Conservation (phyloP, 2,113 vertebrate species). For the Phaethornis superciliosus region DNA sequence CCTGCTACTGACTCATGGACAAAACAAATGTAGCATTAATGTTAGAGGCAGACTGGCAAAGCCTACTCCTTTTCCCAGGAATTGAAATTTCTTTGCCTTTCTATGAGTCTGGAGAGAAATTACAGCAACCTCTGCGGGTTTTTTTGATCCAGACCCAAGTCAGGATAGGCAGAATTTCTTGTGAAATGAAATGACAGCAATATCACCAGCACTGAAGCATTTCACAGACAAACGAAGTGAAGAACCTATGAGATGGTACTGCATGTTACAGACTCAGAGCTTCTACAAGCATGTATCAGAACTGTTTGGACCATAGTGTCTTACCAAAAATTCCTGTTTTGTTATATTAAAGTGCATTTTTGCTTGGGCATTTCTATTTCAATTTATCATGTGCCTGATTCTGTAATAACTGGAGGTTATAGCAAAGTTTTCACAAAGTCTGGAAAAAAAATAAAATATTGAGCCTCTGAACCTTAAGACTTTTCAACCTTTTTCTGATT, state of each 20-base stretch:
- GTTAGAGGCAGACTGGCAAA: not conserved
- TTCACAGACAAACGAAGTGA: not conserved
- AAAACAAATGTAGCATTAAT: not conserved
- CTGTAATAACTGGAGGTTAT: not conserved
- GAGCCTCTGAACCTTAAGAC: not conserved
- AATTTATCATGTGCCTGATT: not conserved
- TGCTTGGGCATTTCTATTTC: not conserved
- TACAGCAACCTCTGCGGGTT: not conserved
- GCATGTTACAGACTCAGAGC: not conserved
- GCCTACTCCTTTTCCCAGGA: not conserved
- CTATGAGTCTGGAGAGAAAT: not conserved
- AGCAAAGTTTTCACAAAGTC: not conserved
- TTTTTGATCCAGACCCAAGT: constrained; percentile 1
- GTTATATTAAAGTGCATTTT: not conserved
- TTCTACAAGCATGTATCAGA: not conserved
- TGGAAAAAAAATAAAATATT: not conserved
- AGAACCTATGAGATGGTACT: not conserved
- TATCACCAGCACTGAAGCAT: not conserved
- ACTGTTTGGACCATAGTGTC: not conserved
- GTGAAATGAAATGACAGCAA: not conserved
- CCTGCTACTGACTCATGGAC: not conserved
- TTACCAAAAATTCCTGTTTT: not conserved
- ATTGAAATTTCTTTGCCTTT: not conserved
- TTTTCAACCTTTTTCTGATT: not conserved
- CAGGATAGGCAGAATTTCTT: not conserved